Base-by-base conservation (phyloP, 2,797 vertebrate genomes). In the Phoxinus dragarum region DNA sequence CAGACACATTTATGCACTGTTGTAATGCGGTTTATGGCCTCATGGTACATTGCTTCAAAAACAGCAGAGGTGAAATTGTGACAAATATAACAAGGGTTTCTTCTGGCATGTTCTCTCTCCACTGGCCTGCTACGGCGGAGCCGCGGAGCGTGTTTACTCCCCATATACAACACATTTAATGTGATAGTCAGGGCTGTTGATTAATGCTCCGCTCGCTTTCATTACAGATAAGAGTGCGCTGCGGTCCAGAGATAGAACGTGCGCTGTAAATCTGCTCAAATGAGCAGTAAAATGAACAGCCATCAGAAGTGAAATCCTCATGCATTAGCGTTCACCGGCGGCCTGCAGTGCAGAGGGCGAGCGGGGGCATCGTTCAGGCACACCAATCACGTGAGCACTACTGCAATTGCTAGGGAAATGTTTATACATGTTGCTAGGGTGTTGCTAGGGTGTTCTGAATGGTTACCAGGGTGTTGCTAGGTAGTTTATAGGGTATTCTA, bases 31-130 rank as follows among this genome's bases (percentile, higher is more conserved):
- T 99, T 99, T 98, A 99, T 98, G 96, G 97, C 96, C 97, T 97
- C 97, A 98, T 97, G 97, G 97, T 98, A 98, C 98, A 98, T 98
- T 97, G 97, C 96, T 98, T 98, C 97, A 99, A 98, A 99, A 99
- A 99, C 98, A 99, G 97, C 98, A 99, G 98, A 99, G 99, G 97
- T 99, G 97, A 98, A 99, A 99, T 98, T 98, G 98, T 99, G 97
- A 98, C 98, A 99, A 99, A 98, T 98, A 98, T 98, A 99, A 99
- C 97, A 97, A 99, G 96, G 95, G 94, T 94, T 97, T 96, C 94
- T 85, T 68, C 27, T 34, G 49, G 54, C 68, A 42, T 75, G 11
- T 88, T 83, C 82, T 80, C 78, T 84, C 91, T 90, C 89, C 69
- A n/a, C 81, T 84, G 86, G 94, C 95, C 95, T 96, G 93, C 96